Conservation (phyloP, 2,888 invertebrate species). For the Noctua fimbriata region DNA sequence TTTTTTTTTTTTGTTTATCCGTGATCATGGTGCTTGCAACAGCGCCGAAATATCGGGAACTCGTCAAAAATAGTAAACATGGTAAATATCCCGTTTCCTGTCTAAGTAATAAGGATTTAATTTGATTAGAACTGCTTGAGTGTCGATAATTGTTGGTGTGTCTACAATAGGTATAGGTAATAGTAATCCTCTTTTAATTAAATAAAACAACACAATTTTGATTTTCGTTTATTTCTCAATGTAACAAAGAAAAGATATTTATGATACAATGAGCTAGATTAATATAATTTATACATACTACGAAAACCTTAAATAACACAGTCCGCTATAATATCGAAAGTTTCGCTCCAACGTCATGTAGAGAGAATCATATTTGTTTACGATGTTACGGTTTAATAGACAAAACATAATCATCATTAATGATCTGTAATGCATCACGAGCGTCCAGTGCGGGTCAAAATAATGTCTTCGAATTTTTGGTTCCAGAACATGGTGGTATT, state of each 20-base stretch:
- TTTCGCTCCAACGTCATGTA: conserved; percentile 15
- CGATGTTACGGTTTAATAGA: not conserved
- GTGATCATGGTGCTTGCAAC: too few relatives aligned
- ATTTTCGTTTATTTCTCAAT: conserved; percentile 76
- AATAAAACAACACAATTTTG: conserved; percentile 45
- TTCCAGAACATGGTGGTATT: not conserved
- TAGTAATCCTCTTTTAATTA: not conserved
- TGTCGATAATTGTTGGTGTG: not conserved
- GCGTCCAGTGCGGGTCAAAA: not conserved
- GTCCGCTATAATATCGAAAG: conserved; percentile 42
- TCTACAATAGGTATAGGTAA: too few relatives aligned
- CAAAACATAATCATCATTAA: not conserved
- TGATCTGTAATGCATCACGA: not conserved
- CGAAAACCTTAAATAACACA: conserved; percentile 62
- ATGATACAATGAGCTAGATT: conserved; percentile 74
- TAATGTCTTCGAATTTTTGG: not conserved
- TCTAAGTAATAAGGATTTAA: too few relatives aligned
- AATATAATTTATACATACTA: conserved; percentile 63
- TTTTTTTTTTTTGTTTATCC: too few relatives aligned
- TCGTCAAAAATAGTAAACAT: too few relatives aligned
- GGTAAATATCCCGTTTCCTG: too few relatives aligned
- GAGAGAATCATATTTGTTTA: conserved; percentile 15
- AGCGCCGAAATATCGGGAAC: too few relatives aligned
- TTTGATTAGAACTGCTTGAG: not conserved
- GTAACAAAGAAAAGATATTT: conserved; percentile 63